phyloP scores from a whole-genome alignment of 2,888 invertebrate species.

The Lissocephala sabroskyi region DNA sequence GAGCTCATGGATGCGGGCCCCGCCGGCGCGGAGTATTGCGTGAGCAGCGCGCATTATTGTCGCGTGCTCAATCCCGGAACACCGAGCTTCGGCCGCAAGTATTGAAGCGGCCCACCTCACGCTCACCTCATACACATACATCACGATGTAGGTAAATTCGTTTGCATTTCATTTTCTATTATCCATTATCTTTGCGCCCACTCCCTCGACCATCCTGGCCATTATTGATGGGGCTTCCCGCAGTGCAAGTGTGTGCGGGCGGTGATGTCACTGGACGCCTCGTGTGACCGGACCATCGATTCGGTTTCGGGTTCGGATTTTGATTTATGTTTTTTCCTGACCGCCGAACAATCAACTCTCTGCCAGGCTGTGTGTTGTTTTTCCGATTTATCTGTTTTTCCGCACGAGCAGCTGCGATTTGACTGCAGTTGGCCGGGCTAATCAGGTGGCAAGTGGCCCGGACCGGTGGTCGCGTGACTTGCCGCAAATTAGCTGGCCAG shows the following conservation, averaged over 20 bases:
- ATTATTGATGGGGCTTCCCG: too few relatives aligned
- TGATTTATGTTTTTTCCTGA: background rate
- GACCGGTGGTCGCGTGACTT: slow-evolving; percentile 1
- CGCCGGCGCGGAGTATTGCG: slow-evolving; percentile 67
- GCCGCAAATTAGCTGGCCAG: background rate
- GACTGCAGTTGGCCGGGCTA: background rate
- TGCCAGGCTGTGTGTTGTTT: background rate
- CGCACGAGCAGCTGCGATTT: too few relatives aligned
- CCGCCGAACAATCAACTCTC: slow-evolving; percentile 37
- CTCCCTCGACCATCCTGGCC: too few relatives aligned
- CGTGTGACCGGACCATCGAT: too few relatives aligned
- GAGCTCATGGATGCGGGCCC: slow-evolving; percentile 1
- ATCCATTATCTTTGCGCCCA: too few relatives aligned
- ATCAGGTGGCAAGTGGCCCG: background rate
- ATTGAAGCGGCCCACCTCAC: slow-evolving; percentile 46
- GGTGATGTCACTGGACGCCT: too few relatives aligned
- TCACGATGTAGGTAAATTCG: slow-evolving; percentile 2
- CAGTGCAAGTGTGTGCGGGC: too few relatives aligned
- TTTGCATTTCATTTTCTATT: background rate
- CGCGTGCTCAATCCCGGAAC: slow-evolving; percentile 71
- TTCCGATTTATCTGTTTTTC: background rate
- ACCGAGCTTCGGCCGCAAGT: slow-evolving; percentile 69
- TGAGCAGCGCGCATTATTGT: slow-evolving; percentile 73
- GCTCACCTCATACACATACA: too few relatives aligned
- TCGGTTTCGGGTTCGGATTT: slow-evolving; percentile 31